phyloP scores from a whole-genome alignment of 2,113 vertebrate species.

The Anguilla rostrata region DNA sequence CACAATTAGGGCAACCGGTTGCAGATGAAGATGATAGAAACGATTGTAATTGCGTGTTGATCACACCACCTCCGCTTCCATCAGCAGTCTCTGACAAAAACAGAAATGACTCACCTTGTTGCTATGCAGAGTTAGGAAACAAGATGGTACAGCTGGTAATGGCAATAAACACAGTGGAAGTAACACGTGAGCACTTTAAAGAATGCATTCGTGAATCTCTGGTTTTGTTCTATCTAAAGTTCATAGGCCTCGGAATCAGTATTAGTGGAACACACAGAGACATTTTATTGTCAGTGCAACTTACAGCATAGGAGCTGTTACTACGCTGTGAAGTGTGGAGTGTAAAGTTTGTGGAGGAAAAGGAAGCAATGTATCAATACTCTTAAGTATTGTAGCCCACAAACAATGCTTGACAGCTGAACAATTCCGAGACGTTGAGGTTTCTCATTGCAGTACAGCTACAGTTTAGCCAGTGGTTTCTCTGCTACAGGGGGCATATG shows the following conservation, averaged over 20 bases:
- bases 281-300: background rate
- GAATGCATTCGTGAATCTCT: background rate
- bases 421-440: background rate
- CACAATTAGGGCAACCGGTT: slow-evolving; percentile 47
- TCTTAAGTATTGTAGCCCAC: background rate
- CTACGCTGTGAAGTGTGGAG: background rate
- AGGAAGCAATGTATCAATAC: background rate
- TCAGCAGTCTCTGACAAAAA: slow-evolving; percentile 43
- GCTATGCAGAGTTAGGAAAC: slow-evolving; percentile 26
- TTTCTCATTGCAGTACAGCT: background rate
- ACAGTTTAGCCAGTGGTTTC: background rate
- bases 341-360: background rate
- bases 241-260: background rate
- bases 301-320: background rate
- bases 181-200: slow-evolving; percentile 5
- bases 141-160: slow-evolving; percentile 10
- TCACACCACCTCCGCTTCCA: slow-evolving; percentile 45
- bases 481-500: background rate
- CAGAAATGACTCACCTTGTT: slow-evolving; percentile 42
- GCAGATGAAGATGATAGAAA: slow-evolving; percentile 45
- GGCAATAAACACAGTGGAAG: background rate
- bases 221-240: background rate
- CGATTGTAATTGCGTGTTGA: slow-evolving; percentile 56
- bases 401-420: background rate
- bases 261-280: background rate